These are phyloP conservation scores for Parochlus steinenii DNA, from an alignment of 2,888 invertebrate genomes.

Conservation along the genomic window DNA sequence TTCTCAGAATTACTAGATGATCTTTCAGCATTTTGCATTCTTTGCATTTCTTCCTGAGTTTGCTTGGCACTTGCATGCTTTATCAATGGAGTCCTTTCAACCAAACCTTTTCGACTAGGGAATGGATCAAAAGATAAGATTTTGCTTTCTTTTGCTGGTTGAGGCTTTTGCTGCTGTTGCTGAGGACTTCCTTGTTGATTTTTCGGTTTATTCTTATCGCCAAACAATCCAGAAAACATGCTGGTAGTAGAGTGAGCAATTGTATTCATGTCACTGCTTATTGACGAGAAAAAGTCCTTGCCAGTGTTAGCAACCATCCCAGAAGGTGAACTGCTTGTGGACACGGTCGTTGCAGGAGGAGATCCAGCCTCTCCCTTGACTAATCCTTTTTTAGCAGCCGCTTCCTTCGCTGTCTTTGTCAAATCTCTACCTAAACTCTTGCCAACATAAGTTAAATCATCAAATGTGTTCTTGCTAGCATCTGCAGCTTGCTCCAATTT, in stretches of 20 bases:
- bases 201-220: constrained; percentile 41
- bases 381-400: constrained; percentile 67
- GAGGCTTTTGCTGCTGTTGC: constrained; percentile 30
- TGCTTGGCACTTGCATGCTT: constrained; percentile 57
- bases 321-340: constrained; percentile 25
- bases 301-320: constrained; percentile 42
- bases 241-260: constrained; percentile 83
- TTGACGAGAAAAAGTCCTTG: constrained; percentile 74
- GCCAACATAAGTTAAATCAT: constrained; percentile 78
- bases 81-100: constrained; percentile 78
- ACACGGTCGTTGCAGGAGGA: constrained; percentile 14
- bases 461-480: constrained; percentile 73
- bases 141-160: constrained; percentile 21
- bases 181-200: constrained; percentile 21
- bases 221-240: constrained; percentile 90
- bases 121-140: constrained; percentile 55
- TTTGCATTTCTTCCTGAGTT: constrained; percentile 47
- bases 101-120: constrained; percentile 66
- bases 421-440: constrained; percentile 78
- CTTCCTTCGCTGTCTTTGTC: constrained; percentile 83
- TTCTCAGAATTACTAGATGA: constrained; percentile 73
- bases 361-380: constrained; percentile 41
- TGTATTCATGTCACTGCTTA: constrained; percentile 84
- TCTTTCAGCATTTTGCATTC: constrained; percentile 49
- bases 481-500: constrained; percentile 78